Evolutionary conservation across 2,888 invertebrate genomes (phyloP), one percentile per base, ranked within the genome.

Genomic region (Gasteruption jaculator): DNA sequence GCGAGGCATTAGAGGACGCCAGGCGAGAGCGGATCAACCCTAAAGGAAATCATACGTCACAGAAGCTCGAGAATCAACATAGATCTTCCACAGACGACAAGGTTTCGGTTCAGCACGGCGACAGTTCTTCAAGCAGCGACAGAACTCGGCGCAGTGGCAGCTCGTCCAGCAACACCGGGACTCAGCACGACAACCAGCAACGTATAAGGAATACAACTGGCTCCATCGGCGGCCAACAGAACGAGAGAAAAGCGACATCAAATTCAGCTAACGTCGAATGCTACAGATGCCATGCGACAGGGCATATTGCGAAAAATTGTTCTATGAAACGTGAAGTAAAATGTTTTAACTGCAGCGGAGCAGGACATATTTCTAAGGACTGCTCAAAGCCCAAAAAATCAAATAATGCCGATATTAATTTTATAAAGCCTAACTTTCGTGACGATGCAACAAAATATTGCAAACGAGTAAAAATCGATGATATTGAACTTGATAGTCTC

Each of bases 391-490:
- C 32, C 12, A 33, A 19, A 21, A 40, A 15, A 37, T 27, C 16
- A 27, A 24, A 25, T 6, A n/a, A 25, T 2, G 29, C 35, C 27
- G 14, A 8, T 1, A 20, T 22, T n/a, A n/a, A n/a, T n/a, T n/a
- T 30, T 52, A n/a, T 34, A 47, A 2, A 47, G 11, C 5, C 5
- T 45, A n/a, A n/a, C n/a, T n/a, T n/a, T n/a, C n/a, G n/a, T n/a
- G n/a, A n/a, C n/a, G n/a, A n/a, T n/a, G n/a, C n/a, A n/a, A n/a
- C n/a, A n/a, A 41, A 45, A 37, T 45, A 41, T 22, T 31, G 25
- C 16, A 45, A 45, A 26, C 26, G n/a, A 19, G 27, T 43, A 20
- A 38, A 30, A n/a, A 36, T 7, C 8, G 38, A 31, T 4, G 20
- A 35, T 4, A 36, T 32, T 8, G 25, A 18, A 4, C n/a, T 49